Percentiles rank a stretch among this genome's conserved stretches.
Conservation (phyloP, 2,113 vertebrate species). For the Cranoglanis bouderius region DNA sequence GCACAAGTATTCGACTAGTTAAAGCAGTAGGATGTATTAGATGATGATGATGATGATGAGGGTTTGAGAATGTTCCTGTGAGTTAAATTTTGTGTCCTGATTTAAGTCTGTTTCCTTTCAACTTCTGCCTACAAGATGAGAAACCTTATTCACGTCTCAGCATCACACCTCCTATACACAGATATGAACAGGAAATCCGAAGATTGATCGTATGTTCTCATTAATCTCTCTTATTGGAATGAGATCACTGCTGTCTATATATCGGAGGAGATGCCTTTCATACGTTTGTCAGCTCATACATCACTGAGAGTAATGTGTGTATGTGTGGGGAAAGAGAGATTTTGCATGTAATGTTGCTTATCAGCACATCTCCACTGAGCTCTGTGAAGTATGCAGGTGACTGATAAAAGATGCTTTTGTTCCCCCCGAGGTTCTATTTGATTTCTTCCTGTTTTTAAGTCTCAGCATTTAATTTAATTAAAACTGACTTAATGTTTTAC, state of each 20-base stretch:
- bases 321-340: constrained; percentile 45
- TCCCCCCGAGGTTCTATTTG: neutral
- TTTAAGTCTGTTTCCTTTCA: neutral
- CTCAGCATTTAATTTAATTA: neutral
- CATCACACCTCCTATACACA: neutral
- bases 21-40: neutral
- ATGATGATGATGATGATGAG: neutral
- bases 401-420: constrained; percentile 61
- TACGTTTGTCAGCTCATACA: constrained; percentile 35
- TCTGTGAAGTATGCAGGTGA: constrained; percentile 66
- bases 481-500: neutral
- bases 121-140: neutral
- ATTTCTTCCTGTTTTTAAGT: neutral
- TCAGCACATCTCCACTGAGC: constrained; percentile 70
- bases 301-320: constrained; percentile 24
- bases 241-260: constrained; percentile 15
- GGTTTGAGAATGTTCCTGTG: neutral
- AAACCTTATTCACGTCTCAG: neutral
- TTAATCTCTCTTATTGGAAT: constrained; percentile 47
- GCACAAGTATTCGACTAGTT: no score
- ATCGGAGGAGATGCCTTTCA: constrained; percentile 30
- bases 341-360: constrained; percentile 64
- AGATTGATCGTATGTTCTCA: constrained; percentile 50
- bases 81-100: neutral
- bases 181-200: neutral